Conservation (phyloP, 2,888 invertebrate species). For the Apeira syringaria region DNA sequence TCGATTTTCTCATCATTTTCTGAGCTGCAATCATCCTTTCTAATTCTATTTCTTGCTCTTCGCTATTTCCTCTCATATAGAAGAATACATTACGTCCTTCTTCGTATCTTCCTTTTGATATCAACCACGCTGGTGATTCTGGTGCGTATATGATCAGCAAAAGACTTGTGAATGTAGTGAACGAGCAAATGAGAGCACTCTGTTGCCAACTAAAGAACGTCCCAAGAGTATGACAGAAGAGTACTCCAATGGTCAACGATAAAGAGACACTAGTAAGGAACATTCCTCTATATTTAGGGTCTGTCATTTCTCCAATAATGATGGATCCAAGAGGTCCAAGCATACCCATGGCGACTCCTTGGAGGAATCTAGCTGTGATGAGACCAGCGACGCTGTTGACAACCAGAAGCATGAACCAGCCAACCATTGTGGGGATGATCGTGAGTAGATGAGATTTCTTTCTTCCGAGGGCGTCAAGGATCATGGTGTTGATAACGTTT, state of each 20-base stretch:
- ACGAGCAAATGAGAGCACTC: slow-evolving; percentile 78
- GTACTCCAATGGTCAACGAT: slow-evolving; percentile 84
- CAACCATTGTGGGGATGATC: slow-evolving; percentile 76
- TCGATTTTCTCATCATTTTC: slow-evolving; percentile 57
- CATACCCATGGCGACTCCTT: slow-evolving; percentile 82
- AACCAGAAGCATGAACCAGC: slow-evolving; percentile 83
- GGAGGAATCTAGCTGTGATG: slow-evolving; percentile 77
- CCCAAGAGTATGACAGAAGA: slow-evolving; percentile 85
- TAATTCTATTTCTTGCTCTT: slow-evolving; percentile 67
- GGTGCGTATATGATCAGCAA: slow-evolving; percentile 81
- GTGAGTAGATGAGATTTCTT: slow-evolving; percentile 80
- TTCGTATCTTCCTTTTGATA: slow-evolving; percentile 79
- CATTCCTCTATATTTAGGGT: slow-evolving; percentile 85
- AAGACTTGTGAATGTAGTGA: slow-evolving; percentile 75
- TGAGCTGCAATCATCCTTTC: slow-evolving; percentile 73
- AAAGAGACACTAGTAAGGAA: slow-evolving; percentile 85
- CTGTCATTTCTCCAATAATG: slow-evolving; percentile 84
- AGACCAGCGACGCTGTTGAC: slow-evolving; percentile 70
- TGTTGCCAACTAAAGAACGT: slow-evolving; percentile 83
- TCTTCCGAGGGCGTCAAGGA: slow-evolving; percentile 83
- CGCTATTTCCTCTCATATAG: slow-evolving; percentile 80
- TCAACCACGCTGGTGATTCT: slow-evolving; percentile 88
- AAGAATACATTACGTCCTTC: slow-evolving; percentile 83
- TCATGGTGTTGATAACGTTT: slow-evolving; percentile 80
- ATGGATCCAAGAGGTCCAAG: slow-evolving; percentile 80